Conservation (phyloP, 2,113 vertebrate genomes). For the Poicephalus gulielmi region DNA sequence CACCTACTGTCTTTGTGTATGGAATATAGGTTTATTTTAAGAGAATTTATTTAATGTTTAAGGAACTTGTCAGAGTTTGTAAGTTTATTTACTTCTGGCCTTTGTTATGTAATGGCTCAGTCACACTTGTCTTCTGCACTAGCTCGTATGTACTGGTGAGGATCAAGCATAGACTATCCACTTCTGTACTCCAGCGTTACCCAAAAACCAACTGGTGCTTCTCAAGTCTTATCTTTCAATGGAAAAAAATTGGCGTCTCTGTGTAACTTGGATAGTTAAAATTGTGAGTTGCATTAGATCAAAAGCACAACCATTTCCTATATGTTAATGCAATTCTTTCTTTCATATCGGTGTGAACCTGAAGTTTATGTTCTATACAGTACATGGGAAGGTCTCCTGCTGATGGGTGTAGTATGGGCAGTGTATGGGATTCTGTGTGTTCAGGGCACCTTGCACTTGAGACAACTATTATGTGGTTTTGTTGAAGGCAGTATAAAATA, state of each 20-base stretch:
- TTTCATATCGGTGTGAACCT: constrained; percentile 23
- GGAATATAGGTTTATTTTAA: not conserved
- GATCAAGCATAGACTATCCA: constrained; percentile 59
- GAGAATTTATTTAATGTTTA: not conserved
- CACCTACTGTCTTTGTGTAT: not conserved
- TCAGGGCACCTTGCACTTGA: constrained; percentile 22
- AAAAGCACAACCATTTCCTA: constrained; percentile 54
- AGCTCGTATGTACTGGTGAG: constrained; percentile 60
- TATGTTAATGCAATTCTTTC: constrained; percentile 49
- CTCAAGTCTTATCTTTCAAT: constrained; percentile 65
- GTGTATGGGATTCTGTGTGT: not conserved
- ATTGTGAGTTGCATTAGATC: constrained; percentile 62
- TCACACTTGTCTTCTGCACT: constrained; percentile 63
- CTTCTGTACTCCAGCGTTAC: constrained; percentile 63
- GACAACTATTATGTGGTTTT: not conserved
- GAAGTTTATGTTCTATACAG: not conserved
- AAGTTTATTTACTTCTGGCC: constrained; percentile 29
- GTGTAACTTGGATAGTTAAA: constrained; percentile 66
- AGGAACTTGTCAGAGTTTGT: constrained; percentile 23
- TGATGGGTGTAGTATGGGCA: constrained; percentile 22
- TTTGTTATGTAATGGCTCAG: constrained; percentile 37
- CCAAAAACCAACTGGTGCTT: constrained; percentile 51
- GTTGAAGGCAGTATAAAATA: not conserved
- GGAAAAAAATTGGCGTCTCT: constrained; percentile 54
- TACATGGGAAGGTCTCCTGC: constrained; percentile 15